Percentiles rank a stretch among this genome's conserved stretches.
These are phyloP conservation scores for Microctenopoma steveboyesi DNA, from an alignment of 2,797 vertebrate genomes.

Conservation along the genomic window DNA sequence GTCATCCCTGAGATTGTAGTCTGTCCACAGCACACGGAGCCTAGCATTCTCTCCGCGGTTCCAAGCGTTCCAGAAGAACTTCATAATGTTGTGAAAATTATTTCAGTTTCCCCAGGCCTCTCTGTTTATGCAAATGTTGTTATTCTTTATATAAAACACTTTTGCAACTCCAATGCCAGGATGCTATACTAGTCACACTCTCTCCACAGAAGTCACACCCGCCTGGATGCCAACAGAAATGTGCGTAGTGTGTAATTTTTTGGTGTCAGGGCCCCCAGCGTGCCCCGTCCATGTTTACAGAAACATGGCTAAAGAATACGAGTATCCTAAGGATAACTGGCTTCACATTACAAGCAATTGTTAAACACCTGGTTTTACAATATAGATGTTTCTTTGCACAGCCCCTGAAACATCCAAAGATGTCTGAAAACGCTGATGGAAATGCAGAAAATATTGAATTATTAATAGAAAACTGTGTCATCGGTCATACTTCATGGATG, in stretches of 20 bases:
- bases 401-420: constrained; percentile 6
- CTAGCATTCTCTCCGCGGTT: constrained; percentile 14
- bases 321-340: constrained; percentile 5
- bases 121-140: constrained; percentile 19
- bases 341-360: constrained; percentile 23
- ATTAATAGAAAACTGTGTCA: constrained; percentile 25
- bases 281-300: constrained; percentile 42
- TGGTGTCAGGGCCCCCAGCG: constrained; percentile 55
- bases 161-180: constrained; percentile 35
- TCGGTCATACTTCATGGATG: constrained; percentile 25
- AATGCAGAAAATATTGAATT: constrained; percentile 16
- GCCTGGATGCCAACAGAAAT: constrained; percentile 58
- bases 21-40: constrained; percentile 16
- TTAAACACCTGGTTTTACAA: constrained; percentile 7
- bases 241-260: constrained; percentile 53
- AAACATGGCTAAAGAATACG: constrained; percentile 45
- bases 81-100: constrained; percentile 9
- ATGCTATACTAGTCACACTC: constrained; percentile 62
- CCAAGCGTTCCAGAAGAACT: constrained; percentile 8
- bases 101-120: constrained; percentile 3
- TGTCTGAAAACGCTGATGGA: constrained; percentile 2
- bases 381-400: constrained; percentile 40
- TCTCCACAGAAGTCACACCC: constrained; percentile 71
- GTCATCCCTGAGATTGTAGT: constrained; percentile 32
- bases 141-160: constrained; percentile 32